Evolutionary conservation across 2,113 vertebrate genomes (phyloP).

Genomic region (Ursus arctos): DNA sequence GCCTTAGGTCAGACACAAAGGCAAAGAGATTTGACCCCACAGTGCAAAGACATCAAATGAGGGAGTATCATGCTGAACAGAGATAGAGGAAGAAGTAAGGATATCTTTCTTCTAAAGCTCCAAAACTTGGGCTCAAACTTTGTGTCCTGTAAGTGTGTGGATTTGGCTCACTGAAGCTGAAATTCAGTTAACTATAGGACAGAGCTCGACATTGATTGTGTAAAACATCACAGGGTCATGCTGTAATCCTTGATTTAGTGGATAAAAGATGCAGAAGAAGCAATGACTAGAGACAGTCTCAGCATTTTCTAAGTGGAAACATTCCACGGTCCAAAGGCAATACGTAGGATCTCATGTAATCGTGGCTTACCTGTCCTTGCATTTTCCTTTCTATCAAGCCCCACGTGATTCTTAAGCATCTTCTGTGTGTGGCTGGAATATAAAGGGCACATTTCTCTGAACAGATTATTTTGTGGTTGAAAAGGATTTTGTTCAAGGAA

Average conservation of each 20-base stretch:
- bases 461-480: neutral
- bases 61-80: neutral
- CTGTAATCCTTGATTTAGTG: neutral
- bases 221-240: neutral
- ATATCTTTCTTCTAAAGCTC: conserved; percentile 4
- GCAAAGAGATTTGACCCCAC: conserved; percentile 38
- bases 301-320: neutral
- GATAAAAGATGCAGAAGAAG: neutral
- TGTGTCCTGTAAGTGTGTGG: neutral
- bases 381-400: neutral
- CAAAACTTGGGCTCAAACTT: conserved; percentile 31
- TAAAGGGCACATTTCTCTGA: neutral
- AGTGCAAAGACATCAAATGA: conserved; percentile 32
- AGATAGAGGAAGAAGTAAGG: conserved; percentile 38
- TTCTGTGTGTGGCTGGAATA: neutral
- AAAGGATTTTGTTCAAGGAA: neutral
- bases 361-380: neutral
- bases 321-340: neutral
- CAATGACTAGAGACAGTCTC: neutral
- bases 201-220: neutral
- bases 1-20: conserved; percentile 24
- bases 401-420: neutral
- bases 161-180: conserved; percentile 42
- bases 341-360: neutral
- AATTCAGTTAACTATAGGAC: conserved; percentile 37